A percentile compares a stretch with the other conserved stretches of the same genome.
phyloP scores from a whole-genome alignment of 2,113 vertebrate species.

The Caranx ignobilis region DNA sequence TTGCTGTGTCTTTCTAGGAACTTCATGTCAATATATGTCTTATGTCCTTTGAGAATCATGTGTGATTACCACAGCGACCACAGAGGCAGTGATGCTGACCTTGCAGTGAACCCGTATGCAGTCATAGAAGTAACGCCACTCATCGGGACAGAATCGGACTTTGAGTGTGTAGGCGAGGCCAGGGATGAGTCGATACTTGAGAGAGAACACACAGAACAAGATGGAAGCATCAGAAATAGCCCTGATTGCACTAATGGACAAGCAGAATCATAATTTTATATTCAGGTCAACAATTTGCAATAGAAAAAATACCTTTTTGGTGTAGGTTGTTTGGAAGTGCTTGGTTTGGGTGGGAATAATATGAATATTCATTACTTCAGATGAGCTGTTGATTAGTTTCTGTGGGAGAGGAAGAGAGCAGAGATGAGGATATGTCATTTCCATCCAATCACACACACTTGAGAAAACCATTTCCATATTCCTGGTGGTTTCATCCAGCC shows the following conservation, averaged over 20 bases:
- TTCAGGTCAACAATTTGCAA: conserved; percentile 30
- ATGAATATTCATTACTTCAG: conserved; percentile 85
- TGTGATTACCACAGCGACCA: not conserved
- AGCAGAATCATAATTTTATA: conserved; percentile 11
- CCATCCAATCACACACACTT: conserved; percentile 55
- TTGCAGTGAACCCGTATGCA: conserved; percentile 92
- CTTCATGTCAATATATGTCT: not conserved
- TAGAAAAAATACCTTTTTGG: conserved; percentile 86
- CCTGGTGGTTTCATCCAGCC: conserved; percentile 32
- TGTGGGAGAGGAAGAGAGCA: conserved; percentile 73
- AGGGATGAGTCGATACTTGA: conserved; percentile 90
- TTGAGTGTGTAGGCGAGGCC: conserved; percentile 88
- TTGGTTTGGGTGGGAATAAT: conserved; percentile 92
- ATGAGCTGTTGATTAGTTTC: conserved; percentile 92
- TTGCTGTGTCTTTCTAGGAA: not conserved
- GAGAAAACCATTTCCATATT: conserved; percentile 40
- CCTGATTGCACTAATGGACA: conserved; percentile 20
- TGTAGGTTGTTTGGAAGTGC: conserved; percentile 91
- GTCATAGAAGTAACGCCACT: conserved; percentile 95
- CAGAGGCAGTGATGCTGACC: conserved; percentile 73
- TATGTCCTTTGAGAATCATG: not conserved
- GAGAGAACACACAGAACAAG: conserved; percentile 24
- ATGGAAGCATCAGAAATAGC: conserved; percentile 20
- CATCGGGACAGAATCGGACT: conserved; percentile 90
- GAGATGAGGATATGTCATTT: conserved; percentile 27